Evolutionary conservation across 2,888 invertebrate species (phyloP).

Genomic region (Carpatolechia fugitivella): DNA sequence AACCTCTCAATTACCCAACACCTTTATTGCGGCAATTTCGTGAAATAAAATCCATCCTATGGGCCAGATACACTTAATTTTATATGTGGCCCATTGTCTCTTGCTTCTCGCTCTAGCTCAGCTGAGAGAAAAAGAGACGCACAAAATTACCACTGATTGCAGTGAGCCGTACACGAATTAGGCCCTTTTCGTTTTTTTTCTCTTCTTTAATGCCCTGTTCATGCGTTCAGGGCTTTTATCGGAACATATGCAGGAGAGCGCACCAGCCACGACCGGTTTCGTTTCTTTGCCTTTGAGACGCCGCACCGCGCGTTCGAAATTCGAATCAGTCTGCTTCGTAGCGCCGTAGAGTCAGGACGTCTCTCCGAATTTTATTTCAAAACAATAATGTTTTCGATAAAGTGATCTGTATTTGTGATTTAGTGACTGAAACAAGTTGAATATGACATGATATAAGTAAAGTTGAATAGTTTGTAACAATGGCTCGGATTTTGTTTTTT

Average conservation of each 20-base stretch:
- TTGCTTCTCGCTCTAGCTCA: slow-evolving; percentile 37
- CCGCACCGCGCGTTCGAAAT: slow-evolving; percentile 40
- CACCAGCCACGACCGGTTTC: slow-evolving; percentile 64
- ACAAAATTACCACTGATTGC: slow-evolving; percentile 73
- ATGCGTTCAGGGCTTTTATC: slow-evolving; percentile 74
- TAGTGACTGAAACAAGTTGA: slow-evolving; percentile 50
- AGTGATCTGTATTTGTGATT: slow-evolving; percentile 52
- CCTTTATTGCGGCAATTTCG: slow-evolving; percentile 69
- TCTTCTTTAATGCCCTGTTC: slow-evolving; percentile 71
- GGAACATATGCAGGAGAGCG: slow-evolving; percentile 67
- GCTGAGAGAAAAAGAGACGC: slow-evolving; percentile 41
- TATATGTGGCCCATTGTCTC: slow-evolving; percentile 61
- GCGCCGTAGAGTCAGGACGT: slow-evolving; percentile 38
- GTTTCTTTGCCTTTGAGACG: slow-evolving; percentile 64
- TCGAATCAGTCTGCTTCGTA: slow-evolving; percentile 61
- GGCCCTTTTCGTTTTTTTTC: slow-evolving; percentile 62
- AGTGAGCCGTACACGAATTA: slow-evolving; percentile 75
- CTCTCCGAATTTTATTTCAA: slow-evolving; percentile 20
- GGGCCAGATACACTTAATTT: slow-evolving; percentile 70
- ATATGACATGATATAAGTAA: slow-evolving; percentile 54
- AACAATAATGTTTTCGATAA: slow-evolving; percentile 58
- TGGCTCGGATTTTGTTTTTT: slow-evolving; percentile 64
- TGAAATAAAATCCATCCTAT: slow-evolving; percentile 66
- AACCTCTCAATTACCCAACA: slow-evolving; percentile 70
- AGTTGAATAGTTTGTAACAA: slow-evolving; percentile 40